A percentile compares a stretch with the other conserved stretches of the same genome.
Evolutionary conservation across 2,797 vertebrate genomes (phyloP).

Genomic region (Anguilla marmorata): DNA sequence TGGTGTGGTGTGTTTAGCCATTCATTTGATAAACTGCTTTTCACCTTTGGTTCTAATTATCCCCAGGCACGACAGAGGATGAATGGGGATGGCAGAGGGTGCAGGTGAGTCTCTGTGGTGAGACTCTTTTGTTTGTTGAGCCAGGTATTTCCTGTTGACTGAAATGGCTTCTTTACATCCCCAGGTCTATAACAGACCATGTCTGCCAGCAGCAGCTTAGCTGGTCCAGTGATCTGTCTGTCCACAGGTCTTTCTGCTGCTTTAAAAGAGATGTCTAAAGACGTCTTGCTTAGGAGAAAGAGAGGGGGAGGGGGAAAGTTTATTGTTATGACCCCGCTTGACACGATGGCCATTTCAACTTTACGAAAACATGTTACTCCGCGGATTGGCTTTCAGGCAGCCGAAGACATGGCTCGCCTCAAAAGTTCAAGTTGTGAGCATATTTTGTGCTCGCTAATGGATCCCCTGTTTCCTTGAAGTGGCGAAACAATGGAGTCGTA

Average conservation of each 20-base stretch:
- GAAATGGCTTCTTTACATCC: constrained; percentile 59
- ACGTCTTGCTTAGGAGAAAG: constrained; percentile 56
- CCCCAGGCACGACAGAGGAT: constrained; percentile 46
- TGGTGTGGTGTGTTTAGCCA: constrained; percentile 64
- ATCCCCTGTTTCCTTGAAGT: neutral
- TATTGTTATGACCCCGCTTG: constrained; percentile 70
- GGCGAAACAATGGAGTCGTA: neutral
- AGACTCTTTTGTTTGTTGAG: constrained; percentile 45
- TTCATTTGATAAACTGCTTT: constrained; percentile 73
- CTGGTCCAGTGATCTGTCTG: constrained; percentile 66
- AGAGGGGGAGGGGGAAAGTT: constrained; percentile 56
- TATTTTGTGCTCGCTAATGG: neutral
- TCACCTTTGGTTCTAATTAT: constrained; percentile 70
- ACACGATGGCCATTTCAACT: constrained; percentile 55
- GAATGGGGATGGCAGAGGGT: constrained; percentile 48
- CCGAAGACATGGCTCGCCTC: neutral
- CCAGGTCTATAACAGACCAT: constrained; percentile 64
- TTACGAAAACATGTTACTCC: constrained; percentile 63
- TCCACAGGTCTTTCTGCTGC: constrained; percentile 68
- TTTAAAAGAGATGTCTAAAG: constrained; percentile 66
- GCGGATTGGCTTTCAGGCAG: constrained; percentile 63
- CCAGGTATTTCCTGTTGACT: constrained; percentile 69
- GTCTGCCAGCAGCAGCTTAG: constrained; percentile 75
- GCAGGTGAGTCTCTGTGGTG: constrained; percentile 38
- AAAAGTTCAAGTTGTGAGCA: constrained; percentile 30